Evolutionary conservation across 2,113 vertebrate species (phyloP), one percentile per base, ranked within the genome.

Genomic region (Mugil cephalus): DNA sequence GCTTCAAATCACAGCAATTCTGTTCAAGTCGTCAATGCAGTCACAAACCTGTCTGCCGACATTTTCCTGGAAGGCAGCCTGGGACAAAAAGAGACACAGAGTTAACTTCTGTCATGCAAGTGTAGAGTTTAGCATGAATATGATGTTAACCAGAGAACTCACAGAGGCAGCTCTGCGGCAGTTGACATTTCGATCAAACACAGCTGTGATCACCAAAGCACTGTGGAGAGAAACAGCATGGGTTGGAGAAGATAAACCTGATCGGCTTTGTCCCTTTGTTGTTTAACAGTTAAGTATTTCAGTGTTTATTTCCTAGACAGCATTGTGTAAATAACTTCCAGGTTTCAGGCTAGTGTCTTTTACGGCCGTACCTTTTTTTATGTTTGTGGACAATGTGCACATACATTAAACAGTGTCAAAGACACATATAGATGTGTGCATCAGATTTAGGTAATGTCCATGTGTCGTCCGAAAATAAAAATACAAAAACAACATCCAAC

Each of bases 31-130:
- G 61, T 62, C 60, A 86, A 69, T 53, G 67, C 42, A 14, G 74
- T 80, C 43, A 90, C 89, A 48, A 96, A 99, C 98, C 98, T 99
- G 98, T 95, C 98, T 95, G 86, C 98, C 98, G 77, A 99, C 98
- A 92, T 99, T 99, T 95, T 99, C 98, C 93, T 99, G 98, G 95
- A 99, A 99, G 87, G 98, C 97, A 82, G 98, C 98, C 98, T 99
- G 77, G 80, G 89, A 87, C 60, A 76, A 77, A 90, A 62, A 14
- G 42, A 82, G 56, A 77, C n/a, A 56, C 50, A 73, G 69, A 74
- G 74, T 61, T 0, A 46, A 67, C 15, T 70, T 71, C 18, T 55
- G 38, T 66, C 48, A 68, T 48, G 21, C 35, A 36, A 36, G 30
- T 21, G 19, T 18, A 36, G 4, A 35, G 14, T 53, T 7, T 43